Percentiles rank a stretch among this genome's conserved stretches.
These are phyloP conservation scores for Coregonus clupeaformis DNA, from an alignment of 2,113 vertebrate species.

Conservation along the genomic window DNA sequence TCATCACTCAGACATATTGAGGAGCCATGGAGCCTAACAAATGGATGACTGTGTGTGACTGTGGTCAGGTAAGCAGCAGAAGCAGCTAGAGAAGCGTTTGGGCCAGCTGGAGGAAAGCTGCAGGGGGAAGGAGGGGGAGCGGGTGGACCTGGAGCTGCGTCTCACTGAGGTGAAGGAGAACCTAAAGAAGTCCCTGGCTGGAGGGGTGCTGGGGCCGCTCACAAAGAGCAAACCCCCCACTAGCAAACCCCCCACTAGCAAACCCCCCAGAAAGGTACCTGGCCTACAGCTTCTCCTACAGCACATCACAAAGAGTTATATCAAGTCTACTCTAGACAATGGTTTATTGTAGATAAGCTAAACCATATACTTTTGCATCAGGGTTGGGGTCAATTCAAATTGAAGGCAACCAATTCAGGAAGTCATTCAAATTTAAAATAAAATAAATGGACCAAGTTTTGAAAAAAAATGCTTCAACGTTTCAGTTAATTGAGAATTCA, in stretches of 20 bases:
- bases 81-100: slow-evolving; percentile 78
- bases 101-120: slow-evolving; percentile 82
- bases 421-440: too few relatives aligned
- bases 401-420: too few relatives aligned
- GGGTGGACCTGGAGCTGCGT: slow-evolving; percentile 89
- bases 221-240: slow-evolving; percentile 67
- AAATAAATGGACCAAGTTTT: too few relatives aligned
- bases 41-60: background rate
- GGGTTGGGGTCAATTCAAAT: too few relatives aligned
- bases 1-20: background rate
- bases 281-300: too few relatives aligned
- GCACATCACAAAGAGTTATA: too few relatives aligned
- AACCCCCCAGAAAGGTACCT: background rate
- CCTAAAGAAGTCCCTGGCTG: slow-evolving; percentile 90
- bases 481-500: too few relatives aligned
- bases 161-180: slow-evolving; percentile 91
- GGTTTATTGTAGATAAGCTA: background rate
- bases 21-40: background rate
- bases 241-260: background rate
- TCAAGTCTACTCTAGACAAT: background rate
- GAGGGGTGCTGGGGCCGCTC: slow-evolving; percentile 81
- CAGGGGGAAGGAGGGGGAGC: slow-evolving; percentile 82
- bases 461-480: too few relatives aligned
- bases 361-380: too few relatives aligned
- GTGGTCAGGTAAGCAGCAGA: slow-evolving; percentile 70